phyloP scores from a whole-genome alignment of 2,888 invertebrate genomes.

The Dasysyrphus albostriatus region DNA sequence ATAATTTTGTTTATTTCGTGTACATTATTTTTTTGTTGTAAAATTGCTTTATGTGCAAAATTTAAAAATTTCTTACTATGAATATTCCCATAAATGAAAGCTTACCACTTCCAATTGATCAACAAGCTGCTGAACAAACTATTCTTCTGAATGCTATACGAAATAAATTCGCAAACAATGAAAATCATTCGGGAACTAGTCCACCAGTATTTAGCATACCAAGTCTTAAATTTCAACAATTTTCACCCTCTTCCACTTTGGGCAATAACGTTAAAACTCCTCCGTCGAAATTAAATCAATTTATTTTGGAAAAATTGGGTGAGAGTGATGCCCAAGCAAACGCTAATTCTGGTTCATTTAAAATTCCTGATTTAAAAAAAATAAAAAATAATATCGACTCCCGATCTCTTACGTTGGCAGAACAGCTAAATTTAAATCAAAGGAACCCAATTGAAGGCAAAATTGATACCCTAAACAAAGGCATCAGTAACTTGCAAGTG shows the following conservation, averaged over 20 bases:
- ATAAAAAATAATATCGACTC: slow-evolving; percentile 15
- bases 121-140: slow-evolving; percentile 50
- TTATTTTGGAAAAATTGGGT: slow-evolving; percentile 76
- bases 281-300: slow-evolving; percentile 76
- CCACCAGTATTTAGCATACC: slow-evolving; percentile 77
- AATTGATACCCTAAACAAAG: slow-evolving; percentile 34
- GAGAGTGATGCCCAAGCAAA: slow-evolving; percentile 43
- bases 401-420: slow-evolving; percentile 48
- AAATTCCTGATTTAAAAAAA: slow-evolving; percentile 74
- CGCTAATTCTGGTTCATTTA: slow-evolving; percentile 72
- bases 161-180: slow-evolving; percentile 76
- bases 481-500: slow-evolving; percentile 43
- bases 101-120: slow-evolving; percentile 1
- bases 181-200: slow-evolving; percentile 63
- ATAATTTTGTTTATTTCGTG: slow-evolving; percentile 56
- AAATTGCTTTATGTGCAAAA: slow-evolving; percentile 16
- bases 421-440: slow-evolving; percentile 44
- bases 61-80: slow-evolving; percentile 38
- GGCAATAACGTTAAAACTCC: slow-evolving; percentile 11
- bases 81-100: slow-evolving; percentile 26
- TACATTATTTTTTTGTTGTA: slow-evolving; percentile 34
- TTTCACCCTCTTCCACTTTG: neutral
- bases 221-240: slow-evolving; percentile 56
- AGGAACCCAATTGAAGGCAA: slow-evolving; percentile 18
- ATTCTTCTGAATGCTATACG: slow-evolving; percentile 77